Conservation (phyloP, 2,113 vertebrate species). For the Ciconia maguari region DNA sequence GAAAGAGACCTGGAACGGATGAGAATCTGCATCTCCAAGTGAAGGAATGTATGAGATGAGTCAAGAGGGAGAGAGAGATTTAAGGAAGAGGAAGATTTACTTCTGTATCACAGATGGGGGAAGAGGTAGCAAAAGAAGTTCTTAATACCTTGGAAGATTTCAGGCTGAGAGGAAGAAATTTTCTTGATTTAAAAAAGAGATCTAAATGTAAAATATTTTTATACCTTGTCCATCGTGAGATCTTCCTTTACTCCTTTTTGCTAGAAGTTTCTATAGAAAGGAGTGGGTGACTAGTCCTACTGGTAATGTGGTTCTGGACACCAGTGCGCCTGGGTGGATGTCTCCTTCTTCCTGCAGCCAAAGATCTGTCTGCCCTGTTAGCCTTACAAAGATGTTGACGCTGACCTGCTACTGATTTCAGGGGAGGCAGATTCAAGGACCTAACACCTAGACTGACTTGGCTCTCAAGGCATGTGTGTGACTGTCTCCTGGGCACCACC, state of each 20-base stretch:
- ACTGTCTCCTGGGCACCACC: neutral
- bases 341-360: neutral
- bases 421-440: neutral
- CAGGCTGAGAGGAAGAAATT: neutral
- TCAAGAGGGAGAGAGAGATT: constrained; percentile 21
- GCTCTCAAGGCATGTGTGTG: neutral
- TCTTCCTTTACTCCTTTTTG: neutral
- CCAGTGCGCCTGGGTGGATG: neutral
- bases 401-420: neutral
- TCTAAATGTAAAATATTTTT: neutral
- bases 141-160: neutral
- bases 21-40: constrained; percentile 12
- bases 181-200: neutral
- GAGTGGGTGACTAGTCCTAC: neutral
- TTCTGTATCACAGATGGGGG: neutral
- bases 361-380: neutral
- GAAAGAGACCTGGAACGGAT: constrained; percentile 21
- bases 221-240: neutral
- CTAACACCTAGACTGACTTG: neutral
- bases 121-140: neutral
- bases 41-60: constrained; percentile 27
- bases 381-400: neutral
- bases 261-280: neutral
- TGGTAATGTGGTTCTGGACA: neutral
- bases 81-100: constrained; percentile 39